Percentiles rank a stretch among this genome's conserved stretches.
Conservation (phyloP, 2,113 vertebrate genomes). For the Isichthys henryi region DNA sequence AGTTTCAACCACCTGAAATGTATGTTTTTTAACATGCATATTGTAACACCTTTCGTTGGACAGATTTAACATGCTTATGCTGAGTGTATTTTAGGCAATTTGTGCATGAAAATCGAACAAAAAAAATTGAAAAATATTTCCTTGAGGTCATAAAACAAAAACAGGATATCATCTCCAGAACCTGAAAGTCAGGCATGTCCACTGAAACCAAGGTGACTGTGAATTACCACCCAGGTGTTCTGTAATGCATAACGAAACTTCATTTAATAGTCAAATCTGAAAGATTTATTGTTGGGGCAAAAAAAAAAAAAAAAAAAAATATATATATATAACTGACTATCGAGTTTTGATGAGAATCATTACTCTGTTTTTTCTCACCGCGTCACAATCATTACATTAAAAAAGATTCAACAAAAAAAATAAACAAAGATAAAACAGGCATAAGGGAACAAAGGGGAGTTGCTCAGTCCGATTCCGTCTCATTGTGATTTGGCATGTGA, state of each 20-base stretch:
- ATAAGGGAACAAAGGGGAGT: neutral
- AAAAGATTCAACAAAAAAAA: neutral
- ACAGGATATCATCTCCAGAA: neutral
- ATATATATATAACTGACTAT: neutral
- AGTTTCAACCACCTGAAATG: neutral
- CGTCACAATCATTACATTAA: neutral
- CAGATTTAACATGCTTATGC: neutral
- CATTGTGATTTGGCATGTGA: neutral
- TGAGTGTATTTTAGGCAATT: neutral
- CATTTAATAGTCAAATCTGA: neutral
- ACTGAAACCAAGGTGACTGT: neutral
- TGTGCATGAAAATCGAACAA: neutral
- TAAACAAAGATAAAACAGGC: neutral
- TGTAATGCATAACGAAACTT: neutral
- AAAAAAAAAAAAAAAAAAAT: neutral
- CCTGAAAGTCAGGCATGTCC: neutral
- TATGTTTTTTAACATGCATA: neutral
- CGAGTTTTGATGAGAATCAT: neutral
- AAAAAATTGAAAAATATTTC: neutral
- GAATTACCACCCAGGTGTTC: neutral
- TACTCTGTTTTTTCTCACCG: neutral
- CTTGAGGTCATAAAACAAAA: neutral
- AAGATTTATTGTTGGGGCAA: neutral
- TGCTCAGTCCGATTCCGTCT: neutral
- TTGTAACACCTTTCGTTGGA: neutral